These are phyloP conservation scores for Thalassarche chlororhynchos DNA, from an alignment of 2,113 vertebrate genomes.

Conservation along the genomic window DNA sequence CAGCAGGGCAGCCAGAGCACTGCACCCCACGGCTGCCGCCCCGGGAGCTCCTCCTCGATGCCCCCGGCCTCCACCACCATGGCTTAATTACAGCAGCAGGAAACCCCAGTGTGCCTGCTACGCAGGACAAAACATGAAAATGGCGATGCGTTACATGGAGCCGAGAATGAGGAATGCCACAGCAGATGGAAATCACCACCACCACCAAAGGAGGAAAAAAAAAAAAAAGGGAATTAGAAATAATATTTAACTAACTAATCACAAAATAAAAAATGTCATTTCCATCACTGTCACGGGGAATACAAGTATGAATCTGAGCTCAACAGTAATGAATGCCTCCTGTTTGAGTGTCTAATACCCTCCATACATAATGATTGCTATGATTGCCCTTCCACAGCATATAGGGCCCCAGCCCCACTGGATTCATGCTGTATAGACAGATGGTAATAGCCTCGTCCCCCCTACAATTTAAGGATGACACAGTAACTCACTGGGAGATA, in stretches of 20 bases:
- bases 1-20: neutral
- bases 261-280: neutral
- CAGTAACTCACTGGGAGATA: neutral
- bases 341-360: neutral
- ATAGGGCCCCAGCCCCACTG: neutral
- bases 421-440: neutral
- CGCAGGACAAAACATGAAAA: neutral
- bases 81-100: neutral
- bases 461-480: neutral
- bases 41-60: fast-evolving
- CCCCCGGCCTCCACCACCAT: fast-evolving
- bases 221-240: neutral
- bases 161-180: neutral
- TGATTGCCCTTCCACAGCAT: neutral
- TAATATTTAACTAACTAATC: neutral
- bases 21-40: neutral
- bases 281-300: neutral
- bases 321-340: neutral
- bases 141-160: neutral
- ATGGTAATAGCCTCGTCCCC: neutral
- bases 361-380: neutral
- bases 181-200: neutral
- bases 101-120: fast-evolving
- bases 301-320: neutral
- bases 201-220: neutral